phyloP scores from a whole-genome alignment of 2,888 invertebrate species.

The Tipula confusa region DNA sequence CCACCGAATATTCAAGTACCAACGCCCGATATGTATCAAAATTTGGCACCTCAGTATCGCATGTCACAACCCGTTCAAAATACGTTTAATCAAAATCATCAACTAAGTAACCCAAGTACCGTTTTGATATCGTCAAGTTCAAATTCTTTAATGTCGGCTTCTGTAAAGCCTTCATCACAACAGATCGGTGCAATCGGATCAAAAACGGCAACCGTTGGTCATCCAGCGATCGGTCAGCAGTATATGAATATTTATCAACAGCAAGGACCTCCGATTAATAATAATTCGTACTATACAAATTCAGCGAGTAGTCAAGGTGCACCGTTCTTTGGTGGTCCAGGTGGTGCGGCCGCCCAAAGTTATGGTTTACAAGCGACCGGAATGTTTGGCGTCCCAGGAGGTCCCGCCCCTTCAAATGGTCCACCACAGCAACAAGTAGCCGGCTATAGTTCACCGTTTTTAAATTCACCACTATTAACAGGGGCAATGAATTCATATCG shows the following conservation, averaged over 20 bases:
- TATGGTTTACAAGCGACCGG: conserved; percentile 47
- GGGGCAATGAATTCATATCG: conserved; percentile 51
- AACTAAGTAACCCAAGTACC: conserved; percentile 77
- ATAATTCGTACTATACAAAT: conserved; percentile 50
- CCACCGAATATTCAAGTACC: conserved; percentile 56
- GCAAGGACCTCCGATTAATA: conserved; percentile 46
- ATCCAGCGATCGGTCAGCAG: conserved; percentile 45
- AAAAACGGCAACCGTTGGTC: conserved; percentile 41
- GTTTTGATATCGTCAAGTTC: conserved; percentile 84
- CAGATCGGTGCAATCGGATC: conserved; percentile 78
- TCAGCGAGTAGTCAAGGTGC: conserved; percentile 48
- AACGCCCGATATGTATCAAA: conserved; percentile 69
- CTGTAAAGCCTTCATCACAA: conserved; percentile 76
- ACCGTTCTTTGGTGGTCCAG: conserved; percentile 46
- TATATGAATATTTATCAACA: conserved; percentile 50
- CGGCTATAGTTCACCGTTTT: conserved; percentile 54
- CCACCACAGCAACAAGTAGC: conserved; percentile 49
- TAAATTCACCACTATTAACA: conserved; percentile 61
- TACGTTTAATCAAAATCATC: conserved; percentile 73
- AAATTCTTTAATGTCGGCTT: conserved; percentile 83
- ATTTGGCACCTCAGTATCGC: conserved; percentile 58
- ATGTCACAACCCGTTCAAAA: conserved; percentile 55
- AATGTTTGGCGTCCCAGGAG: conserved; percentile 47
- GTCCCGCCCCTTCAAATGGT: conserved; percentile 40
- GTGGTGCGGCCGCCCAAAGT: conserved; percentile 45